phyloP scores from a whole-genome alignment of 2,888 invertebrate genomes.

The Hydrotaea diabolus region DNA sequence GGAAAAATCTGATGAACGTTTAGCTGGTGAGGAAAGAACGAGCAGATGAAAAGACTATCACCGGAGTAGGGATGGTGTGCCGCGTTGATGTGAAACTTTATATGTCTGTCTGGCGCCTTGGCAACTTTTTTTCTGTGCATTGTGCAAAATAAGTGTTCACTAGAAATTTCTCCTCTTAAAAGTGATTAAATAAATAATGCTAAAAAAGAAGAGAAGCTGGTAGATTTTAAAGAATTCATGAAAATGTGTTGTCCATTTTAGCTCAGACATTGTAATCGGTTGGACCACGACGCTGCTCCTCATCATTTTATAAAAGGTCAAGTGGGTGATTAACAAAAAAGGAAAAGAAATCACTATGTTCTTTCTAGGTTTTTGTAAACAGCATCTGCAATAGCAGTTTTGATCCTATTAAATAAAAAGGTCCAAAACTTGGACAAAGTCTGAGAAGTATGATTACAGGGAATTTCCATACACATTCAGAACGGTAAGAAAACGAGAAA shows the following conservation, averaged over 20 bases:
- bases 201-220: no score
- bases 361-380: no score
- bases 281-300: not conserved
- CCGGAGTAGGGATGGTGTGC: not conserved
- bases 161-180: no score
- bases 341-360: no score
- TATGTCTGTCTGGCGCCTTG: constrained; percentile 10
- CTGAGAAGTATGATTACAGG: no score
- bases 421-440: no score
- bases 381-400: no score
- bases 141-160: not conserved
- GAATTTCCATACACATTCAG: no score
- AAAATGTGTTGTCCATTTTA: no score
- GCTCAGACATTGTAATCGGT: no score
- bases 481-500: no score
- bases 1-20: not conserved
- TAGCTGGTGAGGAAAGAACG: not conserved
- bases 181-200: not conserved
- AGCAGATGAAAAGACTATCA: not conserved
- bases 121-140: not conserved
- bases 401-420: no score
- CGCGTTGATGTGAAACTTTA: not conserved
- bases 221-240: not conserved
- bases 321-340: not conserved
- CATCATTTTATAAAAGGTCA: not conserved